A percentile compares a stretch with the other conserved stretches of the same genome.
Evolutionary conservation across 2,888 invertebrate species (phyloP).

Genomic region (Neria commutata): DNA sequence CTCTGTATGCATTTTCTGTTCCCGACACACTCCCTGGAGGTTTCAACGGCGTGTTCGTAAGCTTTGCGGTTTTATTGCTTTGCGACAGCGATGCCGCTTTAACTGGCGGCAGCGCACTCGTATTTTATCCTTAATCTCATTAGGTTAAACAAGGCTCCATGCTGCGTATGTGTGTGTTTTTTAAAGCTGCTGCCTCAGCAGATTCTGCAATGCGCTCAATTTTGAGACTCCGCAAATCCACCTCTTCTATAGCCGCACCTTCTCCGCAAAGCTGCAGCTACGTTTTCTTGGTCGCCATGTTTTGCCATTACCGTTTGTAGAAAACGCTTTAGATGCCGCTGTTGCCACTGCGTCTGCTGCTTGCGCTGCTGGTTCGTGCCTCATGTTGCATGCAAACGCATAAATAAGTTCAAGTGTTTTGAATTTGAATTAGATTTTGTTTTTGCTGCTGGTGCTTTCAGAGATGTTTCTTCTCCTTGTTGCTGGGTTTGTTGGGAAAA

Average conservation of each 20-base stretch:
- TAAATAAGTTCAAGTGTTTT: constrained; percentile 48
- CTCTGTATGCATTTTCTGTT: too few species aligned
- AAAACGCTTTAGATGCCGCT: constrained; percentile 32
- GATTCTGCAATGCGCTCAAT: too few species aligned
- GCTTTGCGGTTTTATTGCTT: constrained; percentile 7
- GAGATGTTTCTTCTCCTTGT: too few species aligned
- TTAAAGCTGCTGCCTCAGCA: too few species aligned
- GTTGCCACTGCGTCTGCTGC: constrained; percentile 1
- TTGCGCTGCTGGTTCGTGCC: constrained; percentile 6
- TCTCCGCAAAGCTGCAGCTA: too few species aligned
- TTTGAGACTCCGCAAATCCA: too few species aligned
- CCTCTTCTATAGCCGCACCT: too few species aligned
- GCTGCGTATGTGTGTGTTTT: neutral
- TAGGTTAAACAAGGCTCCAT: constrained; percentile 23
- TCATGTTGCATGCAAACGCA: constrained; percentile 43
- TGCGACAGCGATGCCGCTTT: neutral
- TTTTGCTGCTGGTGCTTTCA: neutral
- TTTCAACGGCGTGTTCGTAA: too few species aligned
- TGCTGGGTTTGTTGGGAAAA: too few species aligned
- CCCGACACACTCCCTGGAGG: too few species aligned
- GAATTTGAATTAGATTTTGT: constrained; percentile 42
- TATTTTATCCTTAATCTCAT: constrained; percentile 23
- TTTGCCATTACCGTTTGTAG: constrained; percentile 27
- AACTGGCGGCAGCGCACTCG: neutral
- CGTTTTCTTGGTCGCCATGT: too few species aligned